Evolutionary conservation across 2,888 invertebrate species (phyloP).

Genomic region (Pterostichus madidus): DNA sequence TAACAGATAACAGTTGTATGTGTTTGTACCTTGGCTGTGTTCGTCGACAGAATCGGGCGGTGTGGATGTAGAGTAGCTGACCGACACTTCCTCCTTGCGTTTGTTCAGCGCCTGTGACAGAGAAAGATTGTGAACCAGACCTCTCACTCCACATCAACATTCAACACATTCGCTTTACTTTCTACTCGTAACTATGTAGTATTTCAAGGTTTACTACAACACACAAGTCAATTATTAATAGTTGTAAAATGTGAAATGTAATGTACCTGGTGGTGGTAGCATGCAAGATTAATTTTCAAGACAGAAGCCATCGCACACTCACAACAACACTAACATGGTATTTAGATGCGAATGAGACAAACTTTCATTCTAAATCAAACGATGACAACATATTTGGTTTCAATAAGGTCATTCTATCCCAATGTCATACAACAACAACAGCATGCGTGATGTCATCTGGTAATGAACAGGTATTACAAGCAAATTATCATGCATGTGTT

Average conservation of each 20-base stretch:
- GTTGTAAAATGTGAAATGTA: too few species aligned
- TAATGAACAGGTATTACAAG: constrained; percentile 2
- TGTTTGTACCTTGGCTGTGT: constrained; percentile 77
- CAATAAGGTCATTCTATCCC: constrained; percentile 65
- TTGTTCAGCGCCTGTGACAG: constrained; percentile 75
- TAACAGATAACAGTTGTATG: constrained; percentile 7
- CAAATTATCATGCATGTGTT: constrained; percentile 28
- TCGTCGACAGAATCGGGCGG: constrained; percentile 77
- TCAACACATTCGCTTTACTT: constrained; percentile 2
- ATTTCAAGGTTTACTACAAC: constrained; percentile 1
- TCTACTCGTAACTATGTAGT: neutral
- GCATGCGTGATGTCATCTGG: constrained; percentile 8
- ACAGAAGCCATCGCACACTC: constrained; percentile 26
- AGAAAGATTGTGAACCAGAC: constrained; percentile 67
- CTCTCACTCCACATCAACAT: neutral
- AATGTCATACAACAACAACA: constrained; percentile 51
- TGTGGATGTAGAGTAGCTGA: constrained; percentile 74
- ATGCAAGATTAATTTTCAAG: constrained; percentile 50
- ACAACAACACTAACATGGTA: neutral
- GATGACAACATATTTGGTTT: constrained; percentile 66
- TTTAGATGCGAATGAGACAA: neutral
- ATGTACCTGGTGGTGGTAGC: constrained; percentile 23
- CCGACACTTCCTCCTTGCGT: constrained; percentile 75
- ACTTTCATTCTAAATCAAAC: constrained; percentile 66
- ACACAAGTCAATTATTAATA: neutral